Evolutionary conservation across 2,113 vertebrate genomes (phyloP).

Genomic region (Geococcyx californianus): DNA sequence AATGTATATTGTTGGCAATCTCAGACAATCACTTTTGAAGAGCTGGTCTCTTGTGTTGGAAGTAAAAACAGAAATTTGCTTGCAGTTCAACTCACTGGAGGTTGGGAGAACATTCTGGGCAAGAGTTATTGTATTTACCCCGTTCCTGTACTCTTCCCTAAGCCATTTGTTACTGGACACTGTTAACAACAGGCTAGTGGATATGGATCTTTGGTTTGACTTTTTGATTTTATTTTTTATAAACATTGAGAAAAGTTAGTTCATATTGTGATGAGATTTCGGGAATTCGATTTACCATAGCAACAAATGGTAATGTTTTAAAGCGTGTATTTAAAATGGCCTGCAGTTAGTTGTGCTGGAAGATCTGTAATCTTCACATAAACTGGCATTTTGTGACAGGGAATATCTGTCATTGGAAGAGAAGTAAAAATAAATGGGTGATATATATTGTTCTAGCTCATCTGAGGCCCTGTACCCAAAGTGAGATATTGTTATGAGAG

Average conservation of each 20-base stretch:
- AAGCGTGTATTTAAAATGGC: not conserved
- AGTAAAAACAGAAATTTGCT: not conserved
- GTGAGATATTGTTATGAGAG: constrained; percentile 43
- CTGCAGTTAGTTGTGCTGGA: not conserved
- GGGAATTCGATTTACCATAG: not conserved
- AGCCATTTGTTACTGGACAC: not conserved
- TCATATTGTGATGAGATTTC: not conserved
- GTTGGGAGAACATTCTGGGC: not conserved
- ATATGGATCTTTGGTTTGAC: not conserved
- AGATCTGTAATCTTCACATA: constrained; percentile 28
- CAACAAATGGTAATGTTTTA: not conserved
- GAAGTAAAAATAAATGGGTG: constrained; percentile 50
- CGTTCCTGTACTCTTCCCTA: not conserved
- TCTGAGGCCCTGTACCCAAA: constrained; percentile 4
- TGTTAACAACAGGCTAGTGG: not conserved
- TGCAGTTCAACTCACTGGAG: not conserved
- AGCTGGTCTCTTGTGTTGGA: not conserved
- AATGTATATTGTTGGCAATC: not conserved
- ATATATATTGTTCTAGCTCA: constrained; percentile 27
- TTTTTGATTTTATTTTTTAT: not conserved
- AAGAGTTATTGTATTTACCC: not conserved
- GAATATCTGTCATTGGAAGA: constrained; percentile 14
- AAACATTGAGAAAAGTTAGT: not conserved
- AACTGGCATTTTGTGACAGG: constrained; percentile 26
- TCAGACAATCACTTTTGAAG: not conserved